Base-by-base conservation (phyloP, 2,113 vertebrate species). In the Maylandia zebra region DNA sequence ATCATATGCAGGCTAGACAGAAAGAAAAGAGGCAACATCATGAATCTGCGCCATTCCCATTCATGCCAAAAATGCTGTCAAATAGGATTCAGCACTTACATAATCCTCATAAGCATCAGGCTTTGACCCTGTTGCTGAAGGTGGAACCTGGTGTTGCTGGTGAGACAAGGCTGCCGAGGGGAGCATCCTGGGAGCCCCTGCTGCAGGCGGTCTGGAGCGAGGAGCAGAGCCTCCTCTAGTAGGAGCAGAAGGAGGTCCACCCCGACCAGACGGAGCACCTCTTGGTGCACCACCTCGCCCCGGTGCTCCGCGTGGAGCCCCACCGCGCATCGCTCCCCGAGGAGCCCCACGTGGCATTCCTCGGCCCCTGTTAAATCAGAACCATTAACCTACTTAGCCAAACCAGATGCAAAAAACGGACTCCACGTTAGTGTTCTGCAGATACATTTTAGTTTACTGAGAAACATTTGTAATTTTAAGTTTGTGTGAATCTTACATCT, bases 81-180 rank as follows among this genome's bases (percentile, higher is more conserved):
- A 78, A 30, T 12, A 32, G 43, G 43, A 32, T 5, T 14, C 7
- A 14, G 8, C 8, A 19, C 97, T 97, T 96, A 99, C 98, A 84
- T 99, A 99, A 92, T 99, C 98, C 30, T 98, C 98, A 3, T 99
- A 99, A 76, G 94, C 92, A 30, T 98, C 98, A 4, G 97, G 94
- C 22, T 97, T 97, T 1, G 97, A 92, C 24, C 97, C 94, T 9
- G 95, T 90, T 2, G 81, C 89, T 7, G 94, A 88, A 5, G 97
- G 96, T 30, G 91, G 91, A 50, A 96, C 95, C 74, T 93, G 93
- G 17, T 90, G 95, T 19, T 95, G 95, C 74, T 96, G 96, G 85
- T 97, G 96, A 9, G 96, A 94, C 88, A 96, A 91, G 32, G 91
- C 93, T 2, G 93, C 17, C 64, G 98, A 95, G 14, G 98, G 97